Conservation (phyloP, 2,797 vertebrate genomes). For the Hafferia zeledoni region DNA sequence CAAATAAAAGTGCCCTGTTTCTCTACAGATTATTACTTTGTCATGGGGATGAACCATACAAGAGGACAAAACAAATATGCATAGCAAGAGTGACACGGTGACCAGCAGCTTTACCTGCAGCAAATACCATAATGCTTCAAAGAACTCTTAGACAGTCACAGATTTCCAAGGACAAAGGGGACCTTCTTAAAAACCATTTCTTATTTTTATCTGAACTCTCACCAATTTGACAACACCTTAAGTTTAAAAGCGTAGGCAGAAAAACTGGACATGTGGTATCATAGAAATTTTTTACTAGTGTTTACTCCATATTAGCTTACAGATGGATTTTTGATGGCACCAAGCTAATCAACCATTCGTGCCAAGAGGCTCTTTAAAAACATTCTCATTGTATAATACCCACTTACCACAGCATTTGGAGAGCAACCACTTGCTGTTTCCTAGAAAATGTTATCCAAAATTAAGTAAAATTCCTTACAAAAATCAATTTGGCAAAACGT, state of each 20-base stretch:
- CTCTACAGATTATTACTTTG: neutral
- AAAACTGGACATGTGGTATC: neutral
- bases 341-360: neutral
- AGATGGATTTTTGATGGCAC: neutral
- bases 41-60: neutral
- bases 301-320: neutral
- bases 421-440: neutral
- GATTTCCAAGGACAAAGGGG: neutral
- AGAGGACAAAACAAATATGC: neutral
- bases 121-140: neutral
- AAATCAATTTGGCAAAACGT: neutral
- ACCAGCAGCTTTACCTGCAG: neutral
- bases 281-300: neutral
- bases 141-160: neutral
- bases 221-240: neutral
- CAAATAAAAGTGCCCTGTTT: neutral
- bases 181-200: neutral
- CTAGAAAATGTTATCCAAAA: neutral
- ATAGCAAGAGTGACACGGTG: neutral
- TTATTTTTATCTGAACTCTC: neutral
- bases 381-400: neutral
- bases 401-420: neutral
- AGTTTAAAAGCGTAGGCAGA: constrained; percentile 21
- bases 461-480: neutral
- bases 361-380: neutral